Percentiles rank a stretch among this genome's conserved stretches.
phyloP scores from a whole-genome alignment of 2,888 invertebrate genomes.

The Mesopsocus fuscifrons region DNA sequence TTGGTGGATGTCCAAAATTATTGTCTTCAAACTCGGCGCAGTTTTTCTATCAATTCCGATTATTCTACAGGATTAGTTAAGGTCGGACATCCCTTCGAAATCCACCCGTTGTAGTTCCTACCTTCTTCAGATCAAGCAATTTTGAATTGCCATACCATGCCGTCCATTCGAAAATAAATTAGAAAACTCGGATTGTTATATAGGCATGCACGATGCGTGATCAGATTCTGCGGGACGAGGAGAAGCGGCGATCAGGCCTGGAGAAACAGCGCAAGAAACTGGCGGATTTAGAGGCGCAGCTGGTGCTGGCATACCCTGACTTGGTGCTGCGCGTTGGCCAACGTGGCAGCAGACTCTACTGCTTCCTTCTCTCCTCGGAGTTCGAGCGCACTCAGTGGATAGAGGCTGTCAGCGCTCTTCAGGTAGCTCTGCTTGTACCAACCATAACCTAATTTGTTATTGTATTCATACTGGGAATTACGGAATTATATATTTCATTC shows the following conservation, averaged over 20 bases:
- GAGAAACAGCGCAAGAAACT: conserved; percentile 83
- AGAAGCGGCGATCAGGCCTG: conserved; percentile 36
- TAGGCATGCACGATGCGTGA: conserved; percentile 64
- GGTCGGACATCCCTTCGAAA: too few relatives aligned
- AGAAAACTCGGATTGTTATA: too few relatives aligned
- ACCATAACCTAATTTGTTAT: too few relatives aligned
- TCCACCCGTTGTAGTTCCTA: too few relatives aligned
- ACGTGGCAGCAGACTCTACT: conserved; percentile 38
- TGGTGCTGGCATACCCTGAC: conserved; percentile 80
- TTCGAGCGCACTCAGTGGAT: conserved; percentile 89
- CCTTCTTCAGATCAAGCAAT: too few relatives aligned
- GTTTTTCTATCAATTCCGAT: too few relatives aligned
- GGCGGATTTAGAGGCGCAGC: conserved; percentile 73
- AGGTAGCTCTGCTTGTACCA: too few relatives aligned
- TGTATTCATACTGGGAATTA: neutral
- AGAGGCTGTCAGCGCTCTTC: conserved; percentile 71
- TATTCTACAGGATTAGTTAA: too few relatives aligned
- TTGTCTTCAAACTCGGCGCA: too few relatives aligned
- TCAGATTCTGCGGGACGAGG: conserved; percentile 62
- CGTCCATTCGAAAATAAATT: too few relatives aligned
- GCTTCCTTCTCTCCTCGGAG: conserved; percentile 84
- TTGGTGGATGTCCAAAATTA: too few relatives aligned
- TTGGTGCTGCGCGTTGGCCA: conserved; percentile 62
- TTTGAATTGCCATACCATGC: too few relatives aligned
- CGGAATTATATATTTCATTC: neutral